These are phyloP conservation scores for Heliothis subflexa DNA, from an alignment of 1,140 invertebrate species.

Conservation along the genomic window DNA sequence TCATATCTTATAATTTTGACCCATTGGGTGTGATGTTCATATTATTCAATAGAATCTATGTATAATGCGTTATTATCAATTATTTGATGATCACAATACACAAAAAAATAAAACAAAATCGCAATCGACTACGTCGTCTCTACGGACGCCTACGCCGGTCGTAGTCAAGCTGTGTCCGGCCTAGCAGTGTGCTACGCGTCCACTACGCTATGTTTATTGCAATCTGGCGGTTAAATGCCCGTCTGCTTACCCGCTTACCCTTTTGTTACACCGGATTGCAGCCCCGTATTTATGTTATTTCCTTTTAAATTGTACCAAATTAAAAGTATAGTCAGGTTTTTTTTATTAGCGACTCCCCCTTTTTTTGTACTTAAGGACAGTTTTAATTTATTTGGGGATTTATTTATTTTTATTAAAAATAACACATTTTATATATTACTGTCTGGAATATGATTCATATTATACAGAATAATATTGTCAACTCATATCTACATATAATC, in stretches of 20 bases:
- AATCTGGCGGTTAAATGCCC: slow-evolving; percentile 83
- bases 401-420: background rate
- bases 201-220: slow-evolving; percentile 83
- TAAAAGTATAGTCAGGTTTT: background rate
- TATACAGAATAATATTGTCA: too few species aligned
- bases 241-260: slow-evolving; percentile 77
- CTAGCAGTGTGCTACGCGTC: slow-evolving; percentile 79
- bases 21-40: too few species aligned
- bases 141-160: slow-evolving; percentile 54
- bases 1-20: too few species aligned
- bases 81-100: too few species aligned
- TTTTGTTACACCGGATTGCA: slow-evolving; percentile 74
- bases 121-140: slow-evolving; percentile 53
- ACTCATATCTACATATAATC: too few species aligned
- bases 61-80: too few species aligned
- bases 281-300: slow-evolving; percentile 56
- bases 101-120: background rate
- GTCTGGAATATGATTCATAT: too few species aligned
- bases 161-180: slow-evolving; percentile 77
- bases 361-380: too few species aligned
- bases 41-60: too few species aligned
- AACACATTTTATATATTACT: too few species aligned
- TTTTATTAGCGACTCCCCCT: background rate
- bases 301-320: slow-evolving; percentile 33
- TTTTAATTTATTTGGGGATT: background rate